Base-by-base conservation (phyloP, 2,888 invertebrate genomes). In the Cryptocephalus primarius region DNA sequence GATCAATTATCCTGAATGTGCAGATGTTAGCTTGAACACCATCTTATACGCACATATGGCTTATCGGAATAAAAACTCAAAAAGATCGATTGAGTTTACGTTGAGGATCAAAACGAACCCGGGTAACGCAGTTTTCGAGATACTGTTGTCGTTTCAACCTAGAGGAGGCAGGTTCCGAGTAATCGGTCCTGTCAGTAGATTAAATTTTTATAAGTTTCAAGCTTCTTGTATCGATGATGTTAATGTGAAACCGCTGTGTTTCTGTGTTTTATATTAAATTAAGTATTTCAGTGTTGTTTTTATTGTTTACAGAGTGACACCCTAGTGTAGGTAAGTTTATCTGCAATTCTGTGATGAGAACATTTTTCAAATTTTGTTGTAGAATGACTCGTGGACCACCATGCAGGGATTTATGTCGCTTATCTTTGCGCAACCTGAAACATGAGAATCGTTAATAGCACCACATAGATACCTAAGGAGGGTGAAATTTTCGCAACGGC, bases 41-140 rank as follows among this genome's bases (percentile, higher is more conserved):
- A 55, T 59, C 14, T 47, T 52, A 8, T 56, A 52, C 33, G 53
- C 59, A 31, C 58, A 57, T 34, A 39, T 58, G 46, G 57, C 63
- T 8, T 47, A 55, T 32, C 44, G 42, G 32, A 36, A 36, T 36
- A 6, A 36, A 36, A 36, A 11, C 11, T 12, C n/a, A 12, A 22
- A 22, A 22, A 22, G 22, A 22, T 22, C 6, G 22, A 22, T 22
- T 22, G 46, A 53, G 39, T 48, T 51, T n/a, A 53, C 85, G n/a
- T 72, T 85, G 11, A 75, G 80, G 48, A 75, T 88, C 47, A 73
- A 77, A 43, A 78, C 83, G 13, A 67, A 67, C 4, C 88, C 87
- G 1, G 81, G 41, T 3, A 10, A 76, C 48, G 78, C 76, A 1
- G 70, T 77, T 38, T 87, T 83, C 59, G 86, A 88, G 68, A 79